Evolutionary conservation across 1,140 invertebrate genomes (phyloP), one percentile per base, ranked within the genome.

Genomic region (Tachypleus tridentatus): DNA sequence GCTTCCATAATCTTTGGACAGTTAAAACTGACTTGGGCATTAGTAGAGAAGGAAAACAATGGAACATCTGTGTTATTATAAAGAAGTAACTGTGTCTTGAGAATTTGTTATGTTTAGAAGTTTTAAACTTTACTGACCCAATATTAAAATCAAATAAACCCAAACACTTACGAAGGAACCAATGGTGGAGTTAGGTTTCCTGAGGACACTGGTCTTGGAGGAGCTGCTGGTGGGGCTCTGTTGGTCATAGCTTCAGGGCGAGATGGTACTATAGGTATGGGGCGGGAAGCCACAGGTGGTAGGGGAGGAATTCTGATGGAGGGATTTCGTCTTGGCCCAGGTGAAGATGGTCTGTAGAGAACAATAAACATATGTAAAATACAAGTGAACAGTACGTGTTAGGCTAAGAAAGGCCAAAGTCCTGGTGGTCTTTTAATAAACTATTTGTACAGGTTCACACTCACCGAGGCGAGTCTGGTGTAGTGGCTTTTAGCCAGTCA

Each of bases 111-210:
- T n/a, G n/a, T n/a, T 29, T 29, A 29, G 29, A 29, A 29, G 29
- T 29, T 29, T 29, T 29, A 29, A 29, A 29, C 0, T 29, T 29
- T 29, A 29, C 29, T 29, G 29, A 29, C 29, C 29, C 29, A 29
- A 29, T 29, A 29, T 29, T 29, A 29, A 29, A 29, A 29, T 29
- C 29, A 29, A 29, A 29, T 29, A 29, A 29, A 29, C 29, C 61
- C 48, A 69, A 63, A 62, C 81, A 93, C 91, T 94, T 83, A 95
- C 92, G 90, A 91, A 78, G 92, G 92, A 78, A 95, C 87, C 73
- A 94, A 85, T 70, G 92, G 92, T 71, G 90, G 87, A 69, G 90
- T 89, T 71, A 84, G 85, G 4, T 70, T 73, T 53, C 64, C 64
- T 61, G 72, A 73, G 51, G 74, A 71, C 10, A 66, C 67, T 59